Evolutionary conservation across 2,113 vertebrate species (phyloP), one percentile per base, ranked within the genome.

Genomic region (Nothoprocta pentlandii): DNA sequence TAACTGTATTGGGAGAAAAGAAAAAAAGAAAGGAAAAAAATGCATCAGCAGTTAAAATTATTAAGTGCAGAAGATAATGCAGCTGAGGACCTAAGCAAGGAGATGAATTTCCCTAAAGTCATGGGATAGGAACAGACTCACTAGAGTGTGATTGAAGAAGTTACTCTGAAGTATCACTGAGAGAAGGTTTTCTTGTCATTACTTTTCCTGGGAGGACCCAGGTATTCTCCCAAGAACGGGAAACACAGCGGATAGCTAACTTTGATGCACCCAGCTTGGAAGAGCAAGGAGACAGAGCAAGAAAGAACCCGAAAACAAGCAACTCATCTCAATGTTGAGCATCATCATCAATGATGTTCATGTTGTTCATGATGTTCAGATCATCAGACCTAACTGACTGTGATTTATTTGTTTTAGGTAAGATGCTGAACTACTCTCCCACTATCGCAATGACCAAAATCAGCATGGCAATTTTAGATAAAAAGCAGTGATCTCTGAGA

Each of bases 121-220:
- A 30, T 28, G 26, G 49, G 26, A 66, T 61, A 92, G 13, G 22
- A 89, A 42, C 30, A 39, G 44, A 10, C 10, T 73, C 47, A 73
- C 9, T 1, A 2, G 23, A 59, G 20, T 12, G 4, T 0, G 0
- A 66, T 32, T 13, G 16, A 64, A 88, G 41, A 66, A 80, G 47
- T 4, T 8, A 47, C 20, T 7, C 36, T 68, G 44, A 34, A 53
- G 9, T 34, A 49, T 6, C 64, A 54, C 9, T 3, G 5, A 28
- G 36, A 86, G 3, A 9, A 63, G 22, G 4, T 85, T 51, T 78
- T 61, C 68, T 62, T 58, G 12, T 28, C 46, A 51, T 3, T 30
- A 25, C n/a, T 47, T 64, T 13, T 34, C 39, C 54, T 25, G 15
- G 36, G 49, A 82, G 30, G 12, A 74, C 42, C 21, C 28, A 70